A percentile compares a stretch with the other conserved stretches of the same genome.
These are phyloP conservation scores for Exephanes ischioxanthus DNA, from an alignment of 2,888 invertebrate species.

Conservation along the genomic window DNA sequence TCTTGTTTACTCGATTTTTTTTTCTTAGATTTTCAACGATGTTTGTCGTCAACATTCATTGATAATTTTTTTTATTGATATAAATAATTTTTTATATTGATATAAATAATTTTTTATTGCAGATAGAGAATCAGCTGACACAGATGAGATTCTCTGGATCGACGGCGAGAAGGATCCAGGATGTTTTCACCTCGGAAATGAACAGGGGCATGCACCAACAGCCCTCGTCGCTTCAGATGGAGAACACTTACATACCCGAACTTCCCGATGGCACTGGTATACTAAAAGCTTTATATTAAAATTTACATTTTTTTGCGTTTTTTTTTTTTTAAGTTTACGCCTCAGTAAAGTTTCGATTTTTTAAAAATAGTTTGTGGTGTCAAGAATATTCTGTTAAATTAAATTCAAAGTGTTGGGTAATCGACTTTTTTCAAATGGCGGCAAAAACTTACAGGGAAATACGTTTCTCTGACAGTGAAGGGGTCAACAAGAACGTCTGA, in stretches of 20 bases:
- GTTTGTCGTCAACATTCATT: background rate
- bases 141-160: conserved; percentile 84
- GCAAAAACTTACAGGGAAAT: too few species aligned
- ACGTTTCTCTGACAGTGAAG: too few species aligned
- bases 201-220: conserved; percentile 87
- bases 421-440: too few species aligned
- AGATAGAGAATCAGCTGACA: conserved; percentile 79
- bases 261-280: conserved; percentile 90
- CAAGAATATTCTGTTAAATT: too few species aligned
- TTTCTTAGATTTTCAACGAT: background rate
- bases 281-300: background rate
- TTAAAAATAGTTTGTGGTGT: too few species aligned
- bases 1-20: background rate
- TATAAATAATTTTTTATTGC: conserved; percentile 32
- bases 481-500: too few species aligned
- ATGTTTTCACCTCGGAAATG: conserved; percentile 88
- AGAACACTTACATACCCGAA: conserved; percentile 91
- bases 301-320: background rate
- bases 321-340: too few species aligned
- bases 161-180: conserved; percentile 86
- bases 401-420: too few species aligned
- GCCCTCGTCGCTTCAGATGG: conserved; percentile 91
- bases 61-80: background rate
- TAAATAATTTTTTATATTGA: conserved; percentile 25
- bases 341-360: too few species aligned